Evolutionary conservation across 2,888 invertebrate species (phyloP).

Genomic region (Listrodromus nycthemerus): DNA sequence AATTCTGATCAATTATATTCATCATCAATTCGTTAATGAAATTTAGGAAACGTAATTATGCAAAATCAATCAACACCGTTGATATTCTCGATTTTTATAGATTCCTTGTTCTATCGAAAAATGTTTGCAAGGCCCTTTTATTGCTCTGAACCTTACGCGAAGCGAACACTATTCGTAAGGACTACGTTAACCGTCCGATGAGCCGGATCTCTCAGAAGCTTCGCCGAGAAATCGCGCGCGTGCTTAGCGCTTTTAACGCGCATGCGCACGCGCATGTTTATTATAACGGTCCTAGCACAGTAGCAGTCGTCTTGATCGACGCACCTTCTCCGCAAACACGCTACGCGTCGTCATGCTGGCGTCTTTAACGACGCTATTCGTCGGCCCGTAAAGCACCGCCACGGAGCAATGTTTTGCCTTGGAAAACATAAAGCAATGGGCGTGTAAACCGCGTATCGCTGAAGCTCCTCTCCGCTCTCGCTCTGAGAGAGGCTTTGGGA

Average conservation of each 20-base stretch:
- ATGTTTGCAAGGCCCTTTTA: too few relatives aligned
- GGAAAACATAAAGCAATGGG: slow-evolving; percentile 69
- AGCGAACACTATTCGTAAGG: too few relatives aligned
- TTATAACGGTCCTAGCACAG: slow-evolving; percentile 16
- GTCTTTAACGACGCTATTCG: not conserved
- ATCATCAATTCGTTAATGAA: too few relatives aligned
- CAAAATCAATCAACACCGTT: too few relatives aligned
- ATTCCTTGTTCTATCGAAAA: too few relatives aligned
- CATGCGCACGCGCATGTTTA: slow-evolving; percentile 1
- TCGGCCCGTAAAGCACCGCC: slow-evolving; percentile 39
- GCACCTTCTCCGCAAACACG: slow-evolving; percentile 8
- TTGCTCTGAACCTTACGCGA: too few relatives aligned
- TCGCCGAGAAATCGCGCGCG: not conserved
- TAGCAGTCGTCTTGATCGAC: not conserved
- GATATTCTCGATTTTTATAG: too few relatives aligned
- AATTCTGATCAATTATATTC: too few relatives aligned
- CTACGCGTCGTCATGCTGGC: not conserved
- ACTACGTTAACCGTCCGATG: too few relatives aligned
- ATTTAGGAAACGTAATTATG: too few relatives aligned
- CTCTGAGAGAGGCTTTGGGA: slow-evolving; percentile 68
- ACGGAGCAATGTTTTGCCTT: slow-evolving; percentile 71
- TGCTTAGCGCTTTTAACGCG: slow-evolving; percentile 6
- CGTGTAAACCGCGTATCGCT: slow-evolving; percentile 5
- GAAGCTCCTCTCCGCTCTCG: slow-evolving; percentile 1
- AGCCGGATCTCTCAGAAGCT: slow-evolving; percentile 21